Percentiles rank a stretch among this genome's conserved stretches.
Conservation (phyloP, 2,888 invertebrate genomes). For the Coleophora flavipennella region DNA sequence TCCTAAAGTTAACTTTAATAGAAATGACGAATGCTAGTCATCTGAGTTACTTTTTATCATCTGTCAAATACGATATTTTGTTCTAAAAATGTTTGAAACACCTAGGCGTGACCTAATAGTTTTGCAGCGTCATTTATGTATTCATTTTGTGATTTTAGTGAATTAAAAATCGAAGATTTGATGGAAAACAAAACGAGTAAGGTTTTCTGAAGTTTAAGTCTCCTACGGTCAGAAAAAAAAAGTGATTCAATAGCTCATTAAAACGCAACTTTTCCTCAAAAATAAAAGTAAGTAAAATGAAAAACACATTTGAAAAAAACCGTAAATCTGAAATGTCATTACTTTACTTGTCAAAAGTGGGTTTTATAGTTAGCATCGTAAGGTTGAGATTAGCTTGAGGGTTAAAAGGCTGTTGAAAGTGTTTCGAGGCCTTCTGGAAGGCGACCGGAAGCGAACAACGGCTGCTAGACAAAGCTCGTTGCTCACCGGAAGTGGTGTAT, state of each 20-base stretch:
- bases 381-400: conserved; percentile 15
- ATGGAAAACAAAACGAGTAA: no score
- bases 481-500: conserved; percentile 33
- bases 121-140: no score
- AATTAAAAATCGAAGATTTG: no score
- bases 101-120: no score
- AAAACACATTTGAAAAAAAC: conserved; percentile 50
- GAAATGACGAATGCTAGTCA: no score
- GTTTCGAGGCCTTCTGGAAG: conserved; percentile 17
- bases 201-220: no score
- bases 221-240: no score
- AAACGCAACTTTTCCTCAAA: conserved; percentile 27
- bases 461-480: conserved; percentile 37
- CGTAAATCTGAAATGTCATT: conserved; percentile 41
- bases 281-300: conserved; percentile 32
- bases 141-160: no score
- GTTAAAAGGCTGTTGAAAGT: conserved; percentile 35
- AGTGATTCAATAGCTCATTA: conserved; percentile 48
- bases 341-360: conserved; percentile 14
- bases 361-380: conserved; percentile 17
- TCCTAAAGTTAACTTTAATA: no score
- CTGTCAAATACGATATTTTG: no score
- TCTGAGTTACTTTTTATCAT: no score
- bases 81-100: no score
- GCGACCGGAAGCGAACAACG: conserved; percentile 31